These are phyloP conservation scores for Isotomurus palustris DNA, from an alignment of 2,888 invertebrate genomes.

Conservation along the genomic window DNA sequence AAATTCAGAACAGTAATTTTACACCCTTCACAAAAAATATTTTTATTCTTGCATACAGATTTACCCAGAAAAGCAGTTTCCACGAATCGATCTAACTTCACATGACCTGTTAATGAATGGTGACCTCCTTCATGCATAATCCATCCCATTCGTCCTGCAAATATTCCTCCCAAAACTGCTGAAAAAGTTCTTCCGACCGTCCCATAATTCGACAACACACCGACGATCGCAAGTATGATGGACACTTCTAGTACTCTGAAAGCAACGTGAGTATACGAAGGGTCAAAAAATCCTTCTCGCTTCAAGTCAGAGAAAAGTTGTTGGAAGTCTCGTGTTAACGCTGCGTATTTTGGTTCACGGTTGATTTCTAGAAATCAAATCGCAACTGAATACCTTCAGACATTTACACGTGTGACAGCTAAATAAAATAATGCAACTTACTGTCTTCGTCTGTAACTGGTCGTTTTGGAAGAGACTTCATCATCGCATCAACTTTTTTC, in stretches of 20 bases:
- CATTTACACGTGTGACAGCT: no score
- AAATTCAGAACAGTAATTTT: conserved; percentile 1
- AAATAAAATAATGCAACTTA: no score
- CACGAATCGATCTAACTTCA: conserved; percentile 40
- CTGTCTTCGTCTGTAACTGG: conserved; percentile 15
- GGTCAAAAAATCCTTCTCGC: conserved; percentile 40
- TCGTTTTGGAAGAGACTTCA: conserved; percentile 28
- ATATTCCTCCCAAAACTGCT: conserved; percentile 37
- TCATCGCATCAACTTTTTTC: conserved; percentile 26
- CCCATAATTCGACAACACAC: conserved; percentile 39
- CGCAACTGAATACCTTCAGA: no score
- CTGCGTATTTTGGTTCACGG: conserved; percentile 34
- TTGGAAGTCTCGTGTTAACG: conserved; percentile 38
- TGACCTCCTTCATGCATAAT: conserved; percentile 43
- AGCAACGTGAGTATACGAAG: conserved; percentile 36
- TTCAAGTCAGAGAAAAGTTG: conserved; percentile 36
- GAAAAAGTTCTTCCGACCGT: conserved; percentile 15
- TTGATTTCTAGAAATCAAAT: no score
- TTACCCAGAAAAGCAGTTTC: conserved; percentile 39
- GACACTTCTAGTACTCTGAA: conserved; percentile 36
- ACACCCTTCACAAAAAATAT: not conserved
- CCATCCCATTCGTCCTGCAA: conserved; percentile 42
- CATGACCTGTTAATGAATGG: conserved; percentile 41
- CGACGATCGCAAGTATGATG: conserved; percentile 24
- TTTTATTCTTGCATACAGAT: no score